A percentile compares a stretch with the other conserved stretches of the same genome.
These are phyloP conservation scores for Neodontobutis hainanensis DNA, from an alignment of 2,113 vertebrate species.

Conservation along the genomic window DNA sequence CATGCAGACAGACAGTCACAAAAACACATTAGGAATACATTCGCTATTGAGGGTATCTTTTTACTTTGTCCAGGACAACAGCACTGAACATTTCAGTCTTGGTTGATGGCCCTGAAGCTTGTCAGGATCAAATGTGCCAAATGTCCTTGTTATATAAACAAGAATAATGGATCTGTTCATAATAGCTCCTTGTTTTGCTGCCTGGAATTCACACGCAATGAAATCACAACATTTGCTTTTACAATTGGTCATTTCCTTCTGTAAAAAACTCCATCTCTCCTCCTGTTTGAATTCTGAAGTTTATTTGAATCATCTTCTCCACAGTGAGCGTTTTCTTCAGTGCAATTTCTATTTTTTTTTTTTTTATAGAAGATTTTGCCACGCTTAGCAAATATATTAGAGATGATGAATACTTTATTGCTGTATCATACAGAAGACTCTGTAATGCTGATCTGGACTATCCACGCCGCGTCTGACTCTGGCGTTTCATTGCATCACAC, in stretches of 20 bases:
- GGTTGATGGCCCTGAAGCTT: slow-evolving; percentile 47
- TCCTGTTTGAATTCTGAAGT: background rate
- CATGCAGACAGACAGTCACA: slow-evolving; percentile 28
- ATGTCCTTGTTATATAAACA: slow-evolving; percentile 36
- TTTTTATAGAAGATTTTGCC: background rate
- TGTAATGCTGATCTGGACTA: slow-evolving; percentile 26
- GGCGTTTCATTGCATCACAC: slow-evolving; percentile 40
- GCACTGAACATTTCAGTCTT: slow-evolving; percentile 38
- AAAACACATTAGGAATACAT: slow-evolving; percentile 51
- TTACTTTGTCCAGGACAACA: slow-evolving; percentile 39
- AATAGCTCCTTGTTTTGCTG: slow-evolving; percentile 20
- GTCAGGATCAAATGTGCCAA: slow-evolving; percentile 48
- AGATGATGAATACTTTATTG: slow-evolving; percentile 4
- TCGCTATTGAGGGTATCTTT: slow-evolving; percentile 48
- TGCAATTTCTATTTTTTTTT: background rate
- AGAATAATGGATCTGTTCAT: slow-evolving; percentile 5
- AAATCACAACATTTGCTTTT: slow-evolving; percentile 27
- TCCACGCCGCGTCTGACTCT: slow-evolving; percentile 25
- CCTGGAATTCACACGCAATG: slow-evolving; percentile 10
- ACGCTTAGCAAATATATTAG: background rate
- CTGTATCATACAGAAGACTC: slow-evolving; percentile 6
- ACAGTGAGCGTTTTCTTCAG: background rate
- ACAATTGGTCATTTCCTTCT: background rate
- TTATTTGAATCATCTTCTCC: background rate
- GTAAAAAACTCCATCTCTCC: slow-evolving; percentile 10